These are phyloP conservation scores for Euura lappo DNA, from an alignment of 1,140 invertebrate species.

Conservation along the genomic window DNA sequence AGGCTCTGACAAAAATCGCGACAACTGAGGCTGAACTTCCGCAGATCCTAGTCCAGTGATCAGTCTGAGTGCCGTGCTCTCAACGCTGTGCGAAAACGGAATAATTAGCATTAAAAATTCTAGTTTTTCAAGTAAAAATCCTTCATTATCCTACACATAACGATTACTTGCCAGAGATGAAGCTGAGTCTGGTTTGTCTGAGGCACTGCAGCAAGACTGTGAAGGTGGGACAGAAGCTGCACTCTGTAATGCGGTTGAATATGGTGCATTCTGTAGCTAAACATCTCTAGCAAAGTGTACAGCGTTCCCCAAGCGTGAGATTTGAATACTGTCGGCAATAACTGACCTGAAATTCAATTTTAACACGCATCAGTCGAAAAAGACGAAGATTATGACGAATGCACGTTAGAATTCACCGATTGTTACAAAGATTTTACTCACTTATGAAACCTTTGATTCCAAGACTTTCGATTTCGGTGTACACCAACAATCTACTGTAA, in stretches of 20 bases:
- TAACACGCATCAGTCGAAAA: neutral
- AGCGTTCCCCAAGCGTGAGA: slow-evolving; percentile 93
- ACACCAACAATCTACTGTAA: slow-evolving; percentile 90
- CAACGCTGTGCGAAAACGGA: slow-evolving; percentile 70
- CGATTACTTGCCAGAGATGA: slow-evolving; percentile 77
- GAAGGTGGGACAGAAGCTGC: slow-evolving; percentile 87
- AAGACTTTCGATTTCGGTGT: slow-evolving; percentile 95
- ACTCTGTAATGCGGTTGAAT: slow-evolving; percentile 95
- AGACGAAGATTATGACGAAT: neutral
- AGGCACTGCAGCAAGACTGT: slow-evolving; percentile 85
- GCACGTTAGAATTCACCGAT: too few species aligned
- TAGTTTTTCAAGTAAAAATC: neutral
- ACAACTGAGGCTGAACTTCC: slow-evolving; percentile 90
- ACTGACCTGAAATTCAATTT: slow-evolving; percentile 69
- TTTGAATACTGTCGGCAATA: slow-evolving; percentile 89
- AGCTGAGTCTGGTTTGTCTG: slow-evolving; percentile 95
- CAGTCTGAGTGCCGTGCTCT: slow-evolving; percentile 89
- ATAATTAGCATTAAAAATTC: slow-evolving; percentile 18
- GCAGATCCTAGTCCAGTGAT: slow-evolving; percentile 91
- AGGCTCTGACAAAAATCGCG: slow-evolving; percentile 84
- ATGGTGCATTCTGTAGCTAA: slow-evolving; percentile 94
- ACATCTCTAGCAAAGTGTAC: slow-evolving; percentile 95
- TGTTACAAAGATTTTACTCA: slow-evolving; percentile 60
- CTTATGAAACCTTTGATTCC: slow-evolving; percentile 97
- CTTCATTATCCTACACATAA: slow-evolving; percentile 3